Percentiles rank a stretch among this genome's conserved stretches.
Conservation (phyloP, 2,888 invertebrate genomes). For the Eupelmus urozonus region DNA sequence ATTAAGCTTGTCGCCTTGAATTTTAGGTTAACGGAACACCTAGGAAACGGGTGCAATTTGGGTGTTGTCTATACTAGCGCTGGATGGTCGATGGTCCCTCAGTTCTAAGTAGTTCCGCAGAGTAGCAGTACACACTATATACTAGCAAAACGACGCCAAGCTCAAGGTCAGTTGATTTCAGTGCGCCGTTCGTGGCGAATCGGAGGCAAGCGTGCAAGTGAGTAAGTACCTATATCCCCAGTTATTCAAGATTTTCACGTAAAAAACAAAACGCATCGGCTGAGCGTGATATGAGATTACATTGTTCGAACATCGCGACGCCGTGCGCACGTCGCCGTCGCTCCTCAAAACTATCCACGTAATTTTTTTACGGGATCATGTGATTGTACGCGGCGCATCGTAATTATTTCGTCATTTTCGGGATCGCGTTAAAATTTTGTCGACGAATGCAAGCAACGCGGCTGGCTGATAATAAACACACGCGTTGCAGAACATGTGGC, state of each 20-base stretch:
- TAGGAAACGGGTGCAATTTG: neutral
- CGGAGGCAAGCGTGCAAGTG: neutral
- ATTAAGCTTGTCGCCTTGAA: neutral
- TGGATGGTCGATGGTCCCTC: constrained; percentile 17
- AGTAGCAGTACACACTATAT: neutral
- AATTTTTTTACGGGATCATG: constrained; percentile 30
- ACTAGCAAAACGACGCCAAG: constrained; percentile 11
- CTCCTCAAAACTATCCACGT: neutral
- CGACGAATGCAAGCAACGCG: constrained; percentile 28
- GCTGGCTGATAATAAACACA: constrained; percentile 19
- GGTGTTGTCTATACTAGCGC: neutral
- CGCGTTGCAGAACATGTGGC: constrained; percentile 24
- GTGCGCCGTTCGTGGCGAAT: neutral
- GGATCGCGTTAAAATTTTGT: constrained; percentile 32
- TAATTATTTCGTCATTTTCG: constrained; percentile 33
- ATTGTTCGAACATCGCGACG: too few relatives aligned
- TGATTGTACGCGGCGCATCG: constrained; percentile 7
- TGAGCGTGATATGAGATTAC: too few relatives aligned
- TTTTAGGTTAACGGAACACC: constrained; percentile 27
- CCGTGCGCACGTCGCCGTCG: too few relatives aligned
- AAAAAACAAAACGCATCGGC: too few relatives aligned
- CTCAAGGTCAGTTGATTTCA: constrained; percentile 27
- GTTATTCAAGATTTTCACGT: too few relatives aligned
- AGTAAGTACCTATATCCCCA: too few relatives aligned
- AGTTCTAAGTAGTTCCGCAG: neutral